Base-by-base conservation (phyloP, 1,140 invertebrate species). In the Drosophila santomea region DNA sequence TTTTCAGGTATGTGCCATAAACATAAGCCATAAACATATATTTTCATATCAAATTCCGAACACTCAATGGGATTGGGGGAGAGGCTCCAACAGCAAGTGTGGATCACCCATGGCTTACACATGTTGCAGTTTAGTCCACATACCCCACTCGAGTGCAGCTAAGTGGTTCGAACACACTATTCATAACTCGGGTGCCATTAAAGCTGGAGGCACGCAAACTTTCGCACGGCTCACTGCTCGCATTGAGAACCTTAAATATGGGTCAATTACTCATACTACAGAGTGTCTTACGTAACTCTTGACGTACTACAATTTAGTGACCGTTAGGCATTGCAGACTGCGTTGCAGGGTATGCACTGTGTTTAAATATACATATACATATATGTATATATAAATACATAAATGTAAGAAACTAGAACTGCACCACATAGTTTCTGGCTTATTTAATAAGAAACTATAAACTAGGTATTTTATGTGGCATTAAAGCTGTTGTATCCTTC, bases 201-300 rank as follows among this genome's bases (percentile, higher is more conserved):
- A 57, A 12, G 64, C 60, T 71, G 11, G 35, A 38, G 52, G 74
- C 78, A 77, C 67, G 80, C 80, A 76, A 73, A 60, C 51, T 66
- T 74, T 44, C 74, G 75, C 75, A 75, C 66, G 63, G 54, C 61
- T 74, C 59, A 64, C 51, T 60, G 52, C 62, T 60, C 64, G 50
- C 50, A 48, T 67, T 68, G 48, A 73, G 84, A 88, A 79, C 60
- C 74, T 69, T 67, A 63, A 76, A 89, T 88, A 64, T 88, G 76
- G 79, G 83, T 83, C 83, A 88, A 66, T 62, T 72, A 45, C 39
- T 44, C 23, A 47, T 51, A 50, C 20, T 20, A 20, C 20, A 20
- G 41, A 47, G 28, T 32, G 25, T 67, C 75, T 88, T 86, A 52
- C 73, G 82, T 88, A 84, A 80, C 62, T 68, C 63, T 68, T 47